Conservation (phyloP, 2,888 invertebrate species). For the Cantharis rustica region DNA sequence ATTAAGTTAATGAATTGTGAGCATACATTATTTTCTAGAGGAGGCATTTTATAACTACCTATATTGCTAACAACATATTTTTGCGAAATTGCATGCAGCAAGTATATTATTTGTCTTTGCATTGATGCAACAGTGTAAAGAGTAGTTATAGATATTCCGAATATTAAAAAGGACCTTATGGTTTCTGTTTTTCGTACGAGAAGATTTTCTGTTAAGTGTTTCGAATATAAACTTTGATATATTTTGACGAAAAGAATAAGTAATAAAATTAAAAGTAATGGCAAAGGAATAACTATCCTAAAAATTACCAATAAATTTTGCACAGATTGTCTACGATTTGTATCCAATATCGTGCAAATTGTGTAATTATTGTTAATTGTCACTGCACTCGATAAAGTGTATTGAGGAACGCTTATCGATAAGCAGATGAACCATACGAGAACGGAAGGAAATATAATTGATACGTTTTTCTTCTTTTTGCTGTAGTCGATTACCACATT, state of each 20-base stretch:
- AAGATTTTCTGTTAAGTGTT: conserved; percentile 43
- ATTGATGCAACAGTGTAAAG: conserved; percentile 46
- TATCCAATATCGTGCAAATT: conserved; percentile 61
- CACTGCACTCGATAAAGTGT: conserved; percentile 60
- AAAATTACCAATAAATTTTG: conserved; percentile 48
- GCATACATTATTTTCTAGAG: conserved; percentile 43
- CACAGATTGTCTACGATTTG: conserved; percentile 54
- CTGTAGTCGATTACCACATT: conserved; percentile 63
- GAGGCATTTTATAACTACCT: conserved; percentile 46
- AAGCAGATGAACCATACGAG: conserved; percentile 64
- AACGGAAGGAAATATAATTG: conserved; percentile 60
- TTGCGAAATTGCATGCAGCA: conserved; percentile 40
- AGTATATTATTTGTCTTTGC: conserved; percentile 45
- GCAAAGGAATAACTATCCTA: conserved; percentile 44
- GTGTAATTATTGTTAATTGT: conserved; percentile 52
- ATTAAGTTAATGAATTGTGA: conserved; percentile 37
- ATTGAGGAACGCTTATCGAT: conserved; percentile 66
- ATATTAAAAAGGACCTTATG: conserved; percentile 43
- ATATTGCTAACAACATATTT: conserved; percentile 31
- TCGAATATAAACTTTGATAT: conserved; percentile 37
- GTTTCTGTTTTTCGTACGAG: conserved; percentile 44
- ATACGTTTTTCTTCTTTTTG: conserved; percentile 55
- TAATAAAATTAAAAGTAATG: conserved; percentile 43
- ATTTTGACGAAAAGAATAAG: conserved; percentile 44
- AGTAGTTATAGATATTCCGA: conserved; percentile 44